phyloP scores from a whole-genome alignment of 2,113 vertebrate genomes.

The Mastomys natalensis region DNA sequence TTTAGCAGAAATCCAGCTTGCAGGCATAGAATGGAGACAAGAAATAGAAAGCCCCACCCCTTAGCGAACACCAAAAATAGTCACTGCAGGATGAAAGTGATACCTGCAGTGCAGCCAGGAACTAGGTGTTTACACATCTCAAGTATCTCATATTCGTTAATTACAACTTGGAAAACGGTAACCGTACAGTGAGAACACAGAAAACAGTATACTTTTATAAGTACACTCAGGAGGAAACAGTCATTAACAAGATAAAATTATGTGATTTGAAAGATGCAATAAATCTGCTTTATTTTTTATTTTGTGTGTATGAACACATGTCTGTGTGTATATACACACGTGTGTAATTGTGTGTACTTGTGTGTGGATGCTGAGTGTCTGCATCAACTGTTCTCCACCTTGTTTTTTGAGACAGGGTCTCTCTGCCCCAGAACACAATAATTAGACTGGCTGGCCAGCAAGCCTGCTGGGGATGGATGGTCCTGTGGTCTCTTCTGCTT shows the following conservation, averaged over 20 bases:
- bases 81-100: background rate
- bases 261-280: background rate
- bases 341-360: no score
- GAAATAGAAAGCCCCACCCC: constrained; percentile 26
- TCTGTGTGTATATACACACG: background rate
- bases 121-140: background rate
- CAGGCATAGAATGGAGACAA: background rate
- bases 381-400: background rate
- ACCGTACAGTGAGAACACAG: background rate
- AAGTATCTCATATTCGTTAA: background rate
- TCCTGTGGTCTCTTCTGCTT: background rate
- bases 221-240: background rate
- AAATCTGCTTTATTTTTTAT: background rate
- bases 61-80: constrained; percentile 18
- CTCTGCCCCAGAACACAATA: background rate
- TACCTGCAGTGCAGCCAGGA: background rate
- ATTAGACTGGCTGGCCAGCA: background rate
- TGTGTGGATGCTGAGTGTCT: background rate
- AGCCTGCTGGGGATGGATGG: no score
- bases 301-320: background rate
- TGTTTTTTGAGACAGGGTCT: background rate
- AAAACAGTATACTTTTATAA: background rate
- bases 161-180: background rate
- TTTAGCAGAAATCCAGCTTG: background rate
- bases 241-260: background rate